Evolutionary conservation across 1,140 invertebrate genomes (phyloP).

Genomic region (Gonioctena quinquepunctata): DNA sequence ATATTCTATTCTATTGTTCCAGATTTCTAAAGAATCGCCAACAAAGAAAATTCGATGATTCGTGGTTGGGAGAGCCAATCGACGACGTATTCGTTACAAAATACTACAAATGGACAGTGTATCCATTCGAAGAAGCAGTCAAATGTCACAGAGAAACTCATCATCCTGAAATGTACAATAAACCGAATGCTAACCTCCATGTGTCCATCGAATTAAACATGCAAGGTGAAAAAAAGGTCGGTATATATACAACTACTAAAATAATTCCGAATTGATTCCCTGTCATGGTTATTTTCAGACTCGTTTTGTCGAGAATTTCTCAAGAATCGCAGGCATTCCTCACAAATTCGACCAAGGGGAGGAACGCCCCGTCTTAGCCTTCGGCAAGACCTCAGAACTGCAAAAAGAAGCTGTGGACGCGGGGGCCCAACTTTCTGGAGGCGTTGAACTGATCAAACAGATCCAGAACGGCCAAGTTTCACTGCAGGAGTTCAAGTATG

Average conservation of each 20-base stretch:
- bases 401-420: conserved; percentile 63
- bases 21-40: conserved; percentile 32
- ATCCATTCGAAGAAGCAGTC: conserved; percentile 73
- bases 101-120: conserved; percentile 66
- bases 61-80: conserved; percentile 59
- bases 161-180: conserved; percentile 76
- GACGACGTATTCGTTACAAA: conserved; percentile 71
- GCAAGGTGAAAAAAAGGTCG: conserved; percentile 61
- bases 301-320: conserved; percentile 67
- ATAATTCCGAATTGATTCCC: too few relatives aligned
- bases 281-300: too few relatives aligned
- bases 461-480: conserved; percentile 72
- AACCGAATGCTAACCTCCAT: conserved; percentile 66
- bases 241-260: too few relatives aligned
- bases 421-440: conserved; percentile 72
- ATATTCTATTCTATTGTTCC: neutral
- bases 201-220: conserved; percentile 75
- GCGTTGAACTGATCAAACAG: conserved; percentile 71
- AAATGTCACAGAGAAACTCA: conserved; percentile 73
- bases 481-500: conserved; percentile 71
- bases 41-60: conserved; percentile 60
- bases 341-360: conserved; percentile 68
- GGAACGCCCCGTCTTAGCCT: conserved; percentile 68
- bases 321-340: conserved; percentile 64
- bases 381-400: conserved; percentile 67